Evolutionary conservation across 2,113 vertebrate genomes (phyloP).

Genomic region (Leptobrachium leishanense): DNA sequence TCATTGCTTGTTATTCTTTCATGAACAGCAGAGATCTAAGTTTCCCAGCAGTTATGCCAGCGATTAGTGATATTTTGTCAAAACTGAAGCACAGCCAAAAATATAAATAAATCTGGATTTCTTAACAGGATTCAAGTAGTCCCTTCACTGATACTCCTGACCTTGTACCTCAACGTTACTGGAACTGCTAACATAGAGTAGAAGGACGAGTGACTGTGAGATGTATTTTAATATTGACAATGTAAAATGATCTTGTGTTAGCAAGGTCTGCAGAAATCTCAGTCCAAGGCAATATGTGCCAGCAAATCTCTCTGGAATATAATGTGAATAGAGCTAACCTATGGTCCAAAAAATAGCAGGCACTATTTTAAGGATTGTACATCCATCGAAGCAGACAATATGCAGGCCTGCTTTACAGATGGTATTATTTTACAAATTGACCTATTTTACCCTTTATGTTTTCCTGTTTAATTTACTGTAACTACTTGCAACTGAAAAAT

Average conservation of each 20-base stretch:
- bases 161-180: background rate
- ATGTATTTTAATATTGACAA: constrained; percentile 42
- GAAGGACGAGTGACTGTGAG: constrained; percentile 21
- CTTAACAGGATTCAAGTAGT: constrained; percentile 50
- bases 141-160: background rate
- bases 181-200: background rate
- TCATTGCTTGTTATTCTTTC: too few relatives aligned
- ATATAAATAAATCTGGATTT: constrained; percentile 54
- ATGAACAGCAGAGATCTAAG: too few relatives aligned
- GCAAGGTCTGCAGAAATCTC: constrained; percentile 32
- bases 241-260: constrained; percentile 44
- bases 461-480: background rate
- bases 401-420: background rate
- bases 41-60: too few relatives aligned
- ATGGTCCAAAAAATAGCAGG: constrained; percentile 7
- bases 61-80: too few relatives aligned
- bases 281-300: constrained; percentile 12
- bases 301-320: constrained; percentile 23
- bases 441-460: background rate
- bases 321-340: constrained; percentile 39
- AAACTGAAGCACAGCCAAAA: constrained; percentile 57
- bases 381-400: background rate
- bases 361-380: background rate
- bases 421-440: background rate
- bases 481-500: background rate